These are phyloP conservation scores for Genyomyrus donnyi DNA, from an alignment of 2,113 vertebrate genomes.

Conservation along the genomic window DNA sequence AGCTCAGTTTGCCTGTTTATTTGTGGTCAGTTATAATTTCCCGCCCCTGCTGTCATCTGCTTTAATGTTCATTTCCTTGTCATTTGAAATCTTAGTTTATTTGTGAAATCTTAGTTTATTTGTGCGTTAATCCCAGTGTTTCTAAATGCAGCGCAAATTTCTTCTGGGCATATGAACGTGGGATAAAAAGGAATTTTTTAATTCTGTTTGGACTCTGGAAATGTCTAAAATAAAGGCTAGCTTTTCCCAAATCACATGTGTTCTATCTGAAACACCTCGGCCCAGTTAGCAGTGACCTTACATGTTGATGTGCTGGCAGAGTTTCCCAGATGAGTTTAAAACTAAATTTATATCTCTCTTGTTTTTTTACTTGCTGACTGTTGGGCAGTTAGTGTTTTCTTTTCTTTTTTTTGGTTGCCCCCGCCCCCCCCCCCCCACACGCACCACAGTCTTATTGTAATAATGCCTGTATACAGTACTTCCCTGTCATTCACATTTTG, in stretches of 20 bases:
- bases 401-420: not conserved
- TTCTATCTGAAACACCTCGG: not conserved
- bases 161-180: not conserved
- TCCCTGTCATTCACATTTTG: conserved; percentile 11
- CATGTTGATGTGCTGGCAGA: not conserved
- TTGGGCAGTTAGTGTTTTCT: not conserved
- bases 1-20: not conserved
- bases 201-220: not conserved
- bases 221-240: not conserved
- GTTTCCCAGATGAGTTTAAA: not conserved
- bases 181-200: not conserved
- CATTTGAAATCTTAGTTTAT: not conserved
- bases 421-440: not conserved
- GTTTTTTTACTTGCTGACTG: not conserved
- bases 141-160: not conserved
- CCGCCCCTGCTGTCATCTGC: not conserved
- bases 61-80: not conserved
- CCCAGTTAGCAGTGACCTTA: not conserved
- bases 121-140: conserved; percentile 5
- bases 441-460: not conserved
- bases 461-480: not conserved
- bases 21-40: not conserved
- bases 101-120: not conserved
- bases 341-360: not conserved
- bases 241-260: not conserved